Conservation (phyloP, 2,797 vertebrate genomes). For the Dendrocincla fuliginosa region DNA sequence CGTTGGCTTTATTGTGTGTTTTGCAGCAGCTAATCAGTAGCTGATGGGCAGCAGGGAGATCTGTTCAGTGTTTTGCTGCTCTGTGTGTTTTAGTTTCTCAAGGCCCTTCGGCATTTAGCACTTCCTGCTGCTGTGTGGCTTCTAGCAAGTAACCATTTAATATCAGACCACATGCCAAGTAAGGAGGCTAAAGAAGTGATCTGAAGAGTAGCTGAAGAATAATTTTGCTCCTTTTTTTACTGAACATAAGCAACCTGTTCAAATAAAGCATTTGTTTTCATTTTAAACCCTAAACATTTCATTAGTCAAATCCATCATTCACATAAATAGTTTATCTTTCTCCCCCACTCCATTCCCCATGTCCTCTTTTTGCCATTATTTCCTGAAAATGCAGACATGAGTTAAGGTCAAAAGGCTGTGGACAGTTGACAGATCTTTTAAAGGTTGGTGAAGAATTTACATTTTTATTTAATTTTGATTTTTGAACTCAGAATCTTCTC, state of each 20-base stretch:
- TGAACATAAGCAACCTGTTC: background rate
- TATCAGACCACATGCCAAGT: background rate
- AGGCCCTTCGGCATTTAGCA: conserved; percentile 36
- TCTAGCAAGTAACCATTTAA: conserved; percentile 31
- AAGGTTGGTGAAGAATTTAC: background rate
- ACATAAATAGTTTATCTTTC: background rate
- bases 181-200: background rate
- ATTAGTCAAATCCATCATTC: background rate
- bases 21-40: background rate
- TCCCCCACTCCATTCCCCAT: background rate
- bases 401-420: background rate
- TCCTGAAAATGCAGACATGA: background rate
- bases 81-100: conserved; percentile 18
- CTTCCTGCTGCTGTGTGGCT: conserved; percentile 45
- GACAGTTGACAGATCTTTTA: background rate
- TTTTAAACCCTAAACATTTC: background rate
- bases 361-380: background rate
- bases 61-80: conserved; percentile 7
- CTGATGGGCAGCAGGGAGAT: background rate
- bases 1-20: background rate
- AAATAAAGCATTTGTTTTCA: background rate
- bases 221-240: background rate
- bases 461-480: background rate
- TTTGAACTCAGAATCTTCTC: background rate
- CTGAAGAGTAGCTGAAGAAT: background rate